These are phyloP conservation scores for Turritopsis dohrnii DNA, from an alignment of 30 jellyfish, hydroid and myxozoan genomes.

Conservation along the genomic window DNA sequence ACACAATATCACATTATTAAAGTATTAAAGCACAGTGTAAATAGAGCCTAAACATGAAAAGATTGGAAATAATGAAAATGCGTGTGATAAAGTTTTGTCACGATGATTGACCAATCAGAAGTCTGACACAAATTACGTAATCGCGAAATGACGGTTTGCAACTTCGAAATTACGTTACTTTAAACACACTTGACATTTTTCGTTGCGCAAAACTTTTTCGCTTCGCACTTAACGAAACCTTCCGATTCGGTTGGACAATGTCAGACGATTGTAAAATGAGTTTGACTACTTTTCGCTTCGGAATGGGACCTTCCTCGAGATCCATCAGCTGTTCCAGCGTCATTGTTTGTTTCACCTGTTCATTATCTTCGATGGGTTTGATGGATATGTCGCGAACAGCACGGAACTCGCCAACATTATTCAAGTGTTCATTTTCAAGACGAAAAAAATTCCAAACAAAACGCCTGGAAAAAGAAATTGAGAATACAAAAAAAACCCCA, in stretches of 20 bases:
- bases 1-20: too few species aligned
- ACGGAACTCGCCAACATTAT: slow-evolving; percentile 93
- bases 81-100: too few species aligned
- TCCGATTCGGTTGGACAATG: background rate
- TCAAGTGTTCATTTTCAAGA: slow-evolving; percentile 95
- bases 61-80: too few species aligned
- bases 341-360: slow-evolving; percentile 50
- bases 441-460: slow-evolving; percentile 99
- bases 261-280: slow-evolving; percentile 33
- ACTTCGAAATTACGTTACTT: background rate
- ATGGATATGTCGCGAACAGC: slow-evolving; percentile 96
- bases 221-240: background rate
- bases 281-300: slow-evolving; percentile 55
- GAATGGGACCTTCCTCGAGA: slow-evolving; percentile 95
- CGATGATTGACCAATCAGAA: too few species aligned
- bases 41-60: too few species aligned
- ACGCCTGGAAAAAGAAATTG: slow-evolving; percentile 68
- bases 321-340: slow-evolving; percentile 94
- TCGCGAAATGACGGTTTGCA: too few species aligned
- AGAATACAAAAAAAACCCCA: too few species aligned
- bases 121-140: too few species aligned
- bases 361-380: slow-evolving; percentile 51
- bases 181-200: background rate
- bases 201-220: background rate
- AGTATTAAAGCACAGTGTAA: too few species aligned